phyloP scores from a whole-genome alignment of 2,113 vertebrate species.

The Aphelocoma coerulescens region DNA sequence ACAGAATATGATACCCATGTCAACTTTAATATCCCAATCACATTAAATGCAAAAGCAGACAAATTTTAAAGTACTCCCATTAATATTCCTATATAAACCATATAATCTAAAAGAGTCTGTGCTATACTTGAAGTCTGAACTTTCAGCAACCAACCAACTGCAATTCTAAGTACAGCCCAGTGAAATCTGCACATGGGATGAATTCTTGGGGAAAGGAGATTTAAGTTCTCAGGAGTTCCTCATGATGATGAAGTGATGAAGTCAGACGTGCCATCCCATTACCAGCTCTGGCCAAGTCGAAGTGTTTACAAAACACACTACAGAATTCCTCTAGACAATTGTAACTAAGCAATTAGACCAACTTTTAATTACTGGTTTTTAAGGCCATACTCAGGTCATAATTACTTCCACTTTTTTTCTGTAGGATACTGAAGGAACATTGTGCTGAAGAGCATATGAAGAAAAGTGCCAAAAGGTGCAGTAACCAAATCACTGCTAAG shows the following conservation, averaged over 20 bases:
- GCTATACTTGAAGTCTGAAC: background rate
- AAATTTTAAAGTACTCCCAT: background rate
- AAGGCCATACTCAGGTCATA: background rate
- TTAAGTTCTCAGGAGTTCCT: background rate
- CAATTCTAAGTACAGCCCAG: background rate
- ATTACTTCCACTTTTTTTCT: conserved; percentile 15
- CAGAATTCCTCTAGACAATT: conserved; percentile 7
- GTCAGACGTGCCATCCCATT: background rate
- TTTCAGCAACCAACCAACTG: background rate
- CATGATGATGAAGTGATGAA: background rate
- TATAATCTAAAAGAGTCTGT: background rate
- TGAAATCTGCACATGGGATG: background rate
- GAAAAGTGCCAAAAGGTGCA: background rate
- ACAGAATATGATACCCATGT: background rate
- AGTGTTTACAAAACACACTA: conserved; percentile 13
- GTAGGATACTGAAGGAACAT: background rate
- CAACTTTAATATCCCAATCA: background rate
- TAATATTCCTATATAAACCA: background rate
- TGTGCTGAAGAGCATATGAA: background rate
- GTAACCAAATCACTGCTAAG: background rate
- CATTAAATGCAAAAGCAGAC: background rate
- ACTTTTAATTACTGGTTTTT: conserved; percentile 23
- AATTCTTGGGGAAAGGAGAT: background rate
- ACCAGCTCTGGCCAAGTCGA: background rate
- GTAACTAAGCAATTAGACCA: conserved; percentile 4